A percentile compares a stretch with the other conserved stretches of the same genome.
phyloP scores from a whole-genome alignment of 2,113 vertebrate species.

The Vicugna pacos region DNA sequence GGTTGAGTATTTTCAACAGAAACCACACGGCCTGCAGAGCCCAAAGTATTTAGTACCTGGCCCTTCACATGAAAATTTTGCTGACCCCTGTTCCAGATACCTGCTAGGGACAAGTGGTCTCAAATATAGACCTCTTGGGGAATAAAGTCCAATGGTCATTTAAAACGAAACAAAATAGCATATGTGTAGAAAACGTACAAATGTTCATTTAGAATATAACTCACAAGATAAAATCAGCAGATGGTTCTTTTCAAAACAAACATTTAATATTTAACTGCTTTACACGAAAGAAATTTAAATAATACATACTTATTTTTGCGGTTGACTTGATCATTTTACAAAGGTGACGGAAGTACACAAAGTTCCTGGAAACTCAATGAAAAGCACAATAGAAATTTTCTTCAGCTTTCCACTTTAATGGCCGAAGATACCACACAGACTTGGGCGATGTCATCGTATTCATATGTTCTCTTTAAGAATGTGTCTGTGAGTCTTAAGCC shows the following conservation, averaged over 20 bases:
- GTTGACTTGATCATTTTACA: slow-evolving; percentile 63
- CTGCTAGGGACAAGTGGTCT: slow-evolving; percentile 26
- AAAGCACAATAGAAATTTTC: not conserved
- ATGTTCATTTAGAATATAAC: slow-evolving; percentile 43
- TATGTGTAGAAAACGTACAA: slow-evolving; percentile 14
- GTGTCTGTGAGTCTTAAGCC: slow-evolving; percentile 97
- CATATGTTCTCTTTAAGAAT: slow-evolving; percentile 98
- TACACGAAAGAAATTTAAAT: slow-evolving; percentile 76
- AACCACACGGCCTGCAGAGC: not conserved
- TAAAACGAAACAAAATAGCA: slow-evolving; percentile 14
- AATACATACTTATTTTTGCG: slow-evolving; percentile 72
- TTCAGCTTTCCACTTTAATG: slow-evolving; percentile 89
- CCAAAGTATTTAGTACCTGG: not conserved
- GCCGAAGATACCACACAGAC: slow-evolving; percentile 97
- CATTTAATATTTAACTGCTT: slow-evolving; percentile 68
- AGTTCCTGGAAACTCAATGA: slow-evolving; percentile 79
- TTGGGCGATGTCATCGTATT: slow-evolving; percentile 98
- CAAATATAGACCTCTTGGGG: not conserved
- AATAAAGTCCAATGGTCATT: slow-evolving; percentile 17
- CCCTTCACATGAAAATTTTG: not conserved
- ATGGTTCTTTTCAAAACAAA: slow-evolving; percentile 75
- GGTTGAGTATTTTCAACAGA: not conserved
- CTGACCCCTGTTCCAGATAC: not conserved
- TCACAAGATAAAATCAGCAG: slow-evolving; percentile 66
- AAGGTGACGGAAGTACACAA: slow-evolving; percentile 53